phyloP scores from a whole-genome alignment of 2,113 vertebrate species.

The Corydoras sp. region DNA sequence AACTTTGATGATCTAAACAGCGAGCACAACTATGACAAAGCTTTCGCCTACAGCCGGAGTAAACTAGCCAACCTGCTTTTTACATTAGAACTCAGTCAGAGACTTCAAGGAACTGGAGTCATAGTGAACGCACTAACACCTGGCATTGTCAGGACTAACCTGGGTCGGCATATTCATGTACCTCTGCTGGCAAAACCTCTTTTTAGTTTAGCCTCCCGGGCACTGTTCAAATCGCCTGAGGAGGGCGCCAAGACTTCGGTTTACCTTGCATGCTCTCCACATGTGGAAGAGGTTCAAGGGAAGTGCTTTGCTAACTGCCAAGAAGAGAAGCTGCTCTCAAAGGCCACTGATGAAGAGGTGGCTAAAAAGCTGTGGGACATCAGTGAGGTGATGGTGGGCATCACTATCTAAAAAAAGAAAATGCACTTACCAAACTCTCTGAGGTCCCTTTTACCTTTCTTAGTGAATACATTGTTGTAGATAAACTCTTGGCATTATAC shows the following conservation, averaged over 20 bases:
- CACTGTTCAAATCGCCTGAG: slow-evolving; percentile 76
- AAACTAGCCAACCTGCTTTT: slow-evolving; percentile 87
- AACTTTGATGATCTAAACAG: slow-evolving; percentile 89
- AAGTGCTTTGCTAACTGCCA: slow-evolving; percentile 82
- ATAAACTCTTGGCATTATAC: too few species aligned
- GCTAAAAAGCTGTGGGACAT: slow-evolving; percentile 88
- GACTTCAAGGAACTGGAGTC: slow-evolving; percentile 75
- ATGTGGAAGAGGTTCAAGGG: slow-evolving; percentile 74
- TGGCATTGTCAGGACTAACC: slow-evolving; percentile 81
- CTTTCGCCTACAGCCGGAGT: slow-evolving; percentile 80
- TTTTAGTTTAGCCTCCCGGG: slow-evolving; percentile 74
- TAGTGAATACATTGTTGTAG: too few species aligned
- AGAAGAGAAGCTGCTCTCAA: slow-evolving; percentile 76
- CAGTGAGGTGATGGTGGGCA: slow-evolving; percentile 86
- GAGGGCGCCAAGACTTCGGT: slow-evolving; percentile 81
- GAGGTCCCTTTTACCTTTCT: too few species aligned
- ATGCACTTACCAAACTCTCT: background rate
- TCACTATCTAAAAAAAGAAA: slow-evolving; percentile 64
- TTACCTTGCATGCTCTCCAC: slow-evolving; percentile 77
- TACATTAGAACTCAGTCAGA: slow-evolving; percentile 73
- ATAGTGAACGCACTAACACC: slow-evolving; percentile 79
- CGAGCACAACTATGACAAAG: slow-evolving; percentile 77
- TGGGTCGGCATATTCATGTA: slow-evolving; percentile 76
- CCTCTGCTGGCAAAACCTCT: slow-evolving; percentile 75
- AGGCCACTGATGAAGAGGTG: slow-evolving; percentile 75